Evolutionary conservation across 2,888 invertebrate species (phyloP), one percentile per base, ranked within the genome.

Genomic region (Eurytoma adleriae): DNA sequence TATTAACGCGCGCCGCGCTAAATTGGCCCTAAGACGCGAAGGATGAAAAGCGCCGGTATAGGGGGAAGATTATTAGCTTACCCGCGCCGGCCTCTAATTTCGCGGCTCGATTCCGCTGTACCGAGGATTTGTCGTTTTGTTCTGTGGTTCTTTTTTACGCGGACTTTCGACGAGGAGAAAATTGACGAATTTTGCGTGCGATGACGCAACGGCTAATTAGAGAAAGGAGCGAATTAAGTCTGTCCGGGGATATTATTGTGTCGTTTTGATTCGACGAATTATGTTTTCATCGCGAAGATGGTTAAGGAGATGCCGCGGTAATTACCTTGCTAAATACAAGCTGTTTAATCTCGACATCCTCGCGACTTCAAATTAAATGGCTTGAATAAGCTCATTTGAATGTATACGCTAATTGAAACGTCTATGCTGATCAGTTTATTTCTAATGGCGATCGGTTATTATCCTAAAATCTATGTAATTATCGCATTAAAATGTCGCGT

Each of bases 131-230:
- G 13, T 59, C 48, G 4, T 59, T 48, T 40, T 52, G 12, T 24
- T 1, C 0, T 1, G 12, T n/a, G 27, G 24, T 18, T 27, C 4
- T n/a, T 18, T 74, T 48, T 50, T 59, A 59, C 18, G 52, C 61
- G 27, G 2, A 62, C 73, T 56, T 75, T 75, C 68, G 50, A 61
- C 54, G 64, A 52, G 64, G 30, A 62, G 72, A 61, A 72, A 52
- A 40, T 40, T 54, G n/a, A 14, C 40, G 40, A 64, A 64, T 40
- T 64, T 48, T 64, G 64, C 64, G 64, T 64, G 18, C 18, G 5
- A 18, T 16, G 40, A 40, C 16, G 18, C n/a, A 64, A 64, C 40
- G 30, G 30, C 64, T 48, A 64, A 64, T 64, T 64, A 54, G 27
- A 27, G 24, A 54, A 24, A 52, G 68, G 27, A 54, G 52, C 4